Evolutionary conservation across 2,113 vertebrate genomes (phyloP), one percentile per base, ranked within the genome.

Genomic region (Barbus barbus): DNA sequence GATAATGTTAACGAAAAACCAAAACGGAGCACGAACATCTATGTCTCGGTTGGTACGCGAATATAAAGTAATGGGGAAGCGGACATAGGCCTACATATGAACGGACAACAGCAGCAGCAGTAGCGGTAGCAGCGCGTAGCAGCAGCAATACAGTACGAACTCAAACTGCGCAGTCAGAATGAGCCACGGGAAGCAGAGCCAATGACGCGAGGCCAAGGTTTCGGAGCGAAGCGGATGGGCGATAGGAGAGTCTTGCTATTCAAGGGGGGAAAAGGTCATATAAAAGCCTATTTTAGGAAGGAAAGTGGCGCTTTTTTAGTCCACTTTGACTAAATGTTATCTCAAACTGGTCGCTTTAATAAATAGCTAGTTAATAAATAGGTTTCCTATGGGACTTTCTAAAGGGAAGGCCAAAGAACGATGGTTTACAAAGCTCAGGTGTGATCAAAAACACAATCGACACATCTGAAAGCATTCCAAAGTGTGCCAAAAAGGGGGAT

Each of bases 101-200:
- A 90, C 87, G 83, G 76, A 73, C 89, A 83, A 87, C 86, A 92
- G 86, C 86, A 91, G 86, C 87, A 91, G 86, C 86, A 91, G 86
- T 86, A 91, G 90, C 87, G 90, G 92, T 91, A 93, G 92, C 90
- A 93, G 93, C 92, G 93, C 78, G 9, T 38, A 41, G 38, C 38
- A 41, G 90, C 89, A 89, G 90, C 61, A 85, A 87, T 46, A 86
- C 78, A 85, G 83, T 53, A 81, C 44, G 33, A 16, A 88, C 81
- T 88, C 75, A 85, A 53, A 83, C 85, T 53, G 80, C 58, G 61
- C 58, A 18, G 26, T 28, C 53, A 79, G 71, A 74, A 81, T 28
- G 77, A 86, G 84, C 53, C 82, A 85, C 20, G 28, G 79, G 60
- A 73, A 76, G 81, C 58, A n/a, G 58, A 83, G 61, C 75, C 16